Conservation (phyloP, 2,888 invertebrate genomes). For the Leucoma salicis region DNA sequence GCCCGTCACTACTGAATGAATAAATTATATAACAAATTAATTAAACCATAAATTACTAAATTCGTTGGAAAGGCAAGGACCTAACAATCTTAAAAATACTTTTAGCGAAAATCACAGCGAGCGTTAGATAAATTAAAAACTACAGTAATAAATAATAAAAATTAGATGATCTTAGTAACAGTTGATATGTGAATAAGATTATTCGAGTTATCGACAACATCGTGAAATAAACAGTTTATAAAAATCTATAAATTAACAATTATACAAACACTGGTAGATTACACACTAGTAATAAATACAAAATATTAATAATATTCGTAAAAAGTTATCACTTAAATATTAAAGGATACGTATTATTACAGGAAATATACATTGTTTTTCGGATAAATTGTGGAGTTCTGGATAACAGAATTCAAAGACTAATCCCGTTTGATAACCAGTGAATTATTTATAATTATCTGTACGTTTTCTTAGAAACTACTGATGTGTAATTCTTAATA, state of each 20-base stretch:
- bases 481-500: too few species aligned
- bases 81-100: conserved; percentile 35
- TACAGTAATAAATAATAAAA: conserved; percentile 56
- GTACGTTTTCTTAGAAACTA: too few species aligned
- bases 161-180: conserved; percentile 48
- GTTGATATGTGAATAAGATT: conserved; percentile 55
- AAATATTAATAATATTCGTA: conserved; percentile 16
- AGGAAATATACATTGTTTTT: too few species aligned
- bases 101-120: conserved; percentile 54
- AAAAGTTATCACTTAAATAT: too few species aligned
- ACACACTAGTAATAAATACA: conserved; percentile 29
- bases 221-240: conserved; percentile 25
- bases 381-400: too few species aligned
- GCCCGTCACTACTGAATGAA: background rate
- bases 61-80: conserved; percentile 74
- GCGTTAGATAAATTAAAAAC: conserved; percentile 38
- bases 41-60: conserved; percentile 52
- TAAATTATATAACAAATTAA: conserved; percentile 27
- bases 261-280: conserved; percentile 28
- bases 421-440: too few species aligned
- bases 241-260: conserved; percentile 32
- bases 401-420: too few species aligned
- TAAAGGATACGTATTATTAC: too few species aligned
- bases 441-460: too few species aligned
- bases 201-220: conserved; percentile 43